Base-by-base conservation (phyloP, 2,888 invertebrate species). In the Eurytoma californica region DNA sequence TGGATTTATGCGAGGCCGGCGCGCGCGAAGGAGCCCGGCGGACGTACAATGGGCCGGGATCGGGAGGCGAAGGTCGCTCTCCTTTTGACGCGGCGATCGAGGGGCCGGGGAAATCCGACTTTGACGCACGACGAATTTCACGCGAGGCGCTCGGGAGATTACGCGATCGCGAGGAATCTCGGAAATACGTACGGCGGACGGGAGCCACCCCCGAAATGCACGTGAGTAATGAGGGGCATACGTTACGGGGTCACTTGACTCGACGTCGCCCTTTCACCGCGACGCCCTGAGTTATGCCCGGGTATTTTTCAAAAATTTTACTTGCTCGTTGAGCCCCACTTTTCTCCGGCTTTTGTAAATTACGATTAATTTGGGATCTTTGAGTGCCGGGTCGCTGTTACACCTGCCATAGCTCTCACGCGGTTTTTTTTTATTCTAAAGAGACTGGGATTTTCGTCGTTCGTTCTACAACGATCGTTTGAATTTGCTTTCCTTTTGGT, bases 1-100 rank as follows among this genome's bases (percentile, higher is more conserved):
- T 86, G 87, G 88, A 89, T 89, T 89, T 89, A 88, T 88, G 88
- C 82, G 70, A 72, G 81, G 75, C 77, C 79, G 76, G 18, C 57
- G 30, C 28, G 28, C 9, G 20, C 30, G 63, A 12, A 47, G n/a
- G 16, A n/a, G 24, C 13, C 53, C 3, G n/a, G 28, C 51, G 24
- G 30, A 53, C 3, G n/a, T n/a, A 47, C 16, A 63, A 63, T 63
- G 18, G 39, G 39, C n/a, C 58, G 30, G 55, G 47, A 65, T 47
- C 24, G 67, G 5, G 51, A n/a, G 57, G 28, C 24, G 16, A 18
- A 30, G 39, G n/a, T 7, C 58, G 61, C 30, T 16, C 30, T 16
- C n/a, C 63, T 63, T 63, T 60, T 60, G 60, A 60, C 60, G 60
- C 28, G 60, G 12, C 30, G 69, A 65, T 57, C 60, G 69, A 65